These are phyloP conservation scores for Pachycephus smyrnensis DNA, from an alignment of 2,888 invertebrate species.

Conservation along the genomic window DNA sequence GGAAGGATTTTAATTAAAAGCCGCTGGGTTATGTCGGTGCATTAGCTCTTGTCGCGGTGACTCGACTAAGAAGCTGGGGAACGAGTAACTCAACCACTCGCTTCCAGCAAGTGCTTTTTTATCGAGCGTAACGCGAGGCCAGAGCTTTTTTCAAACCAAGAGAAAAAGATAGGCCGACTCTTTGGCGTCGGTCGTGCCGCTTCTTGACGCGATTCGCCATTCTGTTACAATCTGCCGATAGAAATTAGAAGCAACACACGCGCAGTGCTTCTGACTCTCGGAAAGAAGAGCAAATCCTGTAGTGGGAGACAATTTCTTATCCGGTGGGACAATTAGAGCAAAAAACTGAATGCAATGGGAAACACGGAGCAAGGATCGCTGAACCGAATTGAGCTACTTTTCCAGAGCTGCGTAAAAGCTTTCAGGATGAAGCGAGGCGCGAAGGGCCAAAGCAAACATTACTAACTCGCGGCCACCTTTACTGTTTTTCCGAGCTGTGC, in stretches of 20 bases:
- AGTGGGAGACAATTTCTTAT: too few species aligned
- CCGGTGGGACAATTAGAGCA: too few species aligned
- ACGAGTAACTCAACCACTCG: not conserved
- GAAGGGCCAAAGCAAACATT: conserved; percentile 52
- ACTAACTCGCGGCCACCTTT: conserved; percentile 49
- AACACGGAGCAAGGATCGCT: not conserved
- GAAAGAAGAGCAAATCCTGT: too few species aligned
- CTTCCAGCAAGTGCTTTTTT: conserved; percentile 14
- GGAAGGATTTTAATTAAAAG: conserved; percentile 48
- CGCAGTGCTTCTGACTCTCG: too few species aligned
- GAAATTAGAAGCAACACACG: too few species aligned
- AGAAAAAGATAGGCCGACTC: too few species aligned
- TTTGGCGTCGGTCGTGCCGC: too few species aligned
- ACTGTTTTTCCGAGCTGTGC: conserved; percentile 30
- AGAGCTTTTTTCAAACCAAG: conserved; percentile 1
- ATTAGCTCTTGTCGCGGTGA: conserved; percentile 26
- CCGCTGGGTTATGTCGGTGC: conserved; percentile 37
- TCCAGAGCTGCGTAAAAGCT: conserved; percentile 49
- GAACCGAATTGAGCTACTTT: conserved; percentile 20
- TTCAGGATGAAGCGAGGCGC: conserved; percentile 36
- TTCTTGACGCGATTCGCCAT: too few species aligned
- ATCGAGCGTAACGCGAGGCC: conserved; percentile 1
- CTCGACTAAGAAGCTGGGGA: not conserved
- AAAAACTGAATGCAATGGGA: not conserved
- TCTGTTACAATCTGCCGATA: too few species aligned